Conservation (phyloP, 2,888 invertebrate genomes). For the Drosophila prostipennis region DNA sequence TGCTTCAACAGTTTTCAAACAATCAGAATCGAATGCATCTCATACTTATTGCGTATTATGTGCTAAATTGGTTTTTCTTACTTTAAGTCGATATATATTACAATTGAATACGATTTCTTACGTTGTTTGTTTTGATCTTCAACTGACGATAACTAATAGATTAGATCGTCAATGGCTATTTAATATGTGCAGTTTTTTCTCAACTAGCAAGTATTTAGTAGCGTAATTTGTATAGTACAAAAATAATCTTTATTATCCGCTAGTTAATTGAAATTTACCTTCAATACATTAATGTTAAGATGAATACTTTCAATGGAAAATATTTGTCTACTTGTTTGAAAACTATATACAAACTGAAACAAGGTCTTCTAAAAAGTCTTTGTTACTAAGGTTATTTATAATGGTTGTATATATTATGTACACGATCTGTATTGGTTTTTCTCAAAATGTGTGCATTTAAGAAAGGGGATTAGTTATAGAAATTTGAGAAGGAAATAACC, state of each 20-base stretch:
- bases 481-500: neutral
- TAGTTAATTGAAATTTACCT: constrained; percentile 24
- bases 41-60: constrained; percentile 17
- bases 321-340: constrained; percentile 2
- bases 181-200: constrained; percentile 17
- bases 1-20: constrained; percentile 27
- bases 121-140: constrained; percentile 16
- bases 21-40: constrained; percentile 16
- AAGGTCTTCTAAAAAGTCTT: constrained; percentile 8
- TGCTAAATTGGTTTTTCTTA: constrained; percentile 22
- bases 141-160: constrained; percentile 24
- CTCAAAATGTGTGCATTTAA: constrained; percentile 17
- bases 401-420: constrained; percentile 17
- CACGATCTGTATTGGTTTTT: constrained; percentile 8
- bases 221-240: constrained; percentile 63
- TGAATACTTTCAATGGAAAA: constrained; percentile 28
- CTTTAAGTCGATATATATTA: constrained; percentile 44
- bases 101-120: constrained; percentile 17
- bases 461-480: neutral
- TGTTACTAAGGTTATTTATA: constrained; percentile 4
- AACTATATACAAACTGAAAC: constrained; percentile 25
- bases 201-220: constrained; percentile 23
- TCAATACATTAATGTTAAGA: constrained; percentile 18
- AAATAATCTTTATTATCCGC: constrained; percentile 49
- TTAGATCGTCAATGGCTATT: constrained; percentile 19